Evolutionary conservation across 2,113 vertebrate species (phyloP), one percentile per base, ranked within the genome.

Genomic region (Gymnocephalus cernua): DNA sequence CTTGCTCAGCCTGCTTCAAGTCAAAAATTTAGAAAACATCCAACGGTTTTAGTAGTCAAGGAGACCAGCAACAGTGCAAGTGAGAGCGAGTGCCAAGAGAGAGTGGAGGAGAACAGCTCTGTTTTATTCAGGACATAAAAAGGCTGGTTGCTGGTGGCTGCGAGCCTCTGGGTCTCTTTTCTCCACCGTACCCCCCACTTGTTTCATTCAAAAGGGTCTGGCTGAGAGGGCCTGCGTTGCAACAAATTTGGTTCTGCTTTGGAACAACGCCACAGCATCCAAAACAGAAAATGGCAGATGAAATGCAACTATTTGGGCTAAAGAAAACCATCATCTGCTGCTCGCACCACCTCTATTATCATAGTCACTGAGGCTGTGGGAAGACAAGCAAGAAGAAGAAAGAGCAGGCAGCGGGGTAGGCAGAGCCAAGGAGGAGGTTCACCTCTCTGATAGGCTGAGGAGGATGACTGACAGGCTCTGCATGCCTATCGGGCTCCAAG

Each of bases 371-470:
- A 85, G 57, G 57, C 47, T 12, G 82, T n/a, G 87, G 67, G 74
- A 85, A 86, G 76, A 87, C 79, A 90, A 89, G 88, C 86, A 89
- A 84, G 80, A 88, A 57, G 79, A 83, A 89, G 87, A 92, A 83
- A 86, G 77, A 89, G 88, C 92, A 92, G 88, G 83, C 87, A 84
- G 78, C 27, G 41, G 83, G 48, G 76, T 13, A 57, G 73, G 66
- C 63, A 50, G 80, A 79, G 82, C 88, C 78, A 27, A 77, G 51
- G 82, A 86, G 74, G 86, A 80, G 79, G 88, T 93, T 94, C 96
- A 99, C 98, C 97, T 99, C 98, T 88, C 96, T 95, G 16, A 96
- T 92, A 94, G 95, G 96, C 90, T 92, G 89, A 75, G 88, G 85
- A 86, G 86, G 88, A 76, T 80, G 84, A 85, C 0, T 61, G 83